Base-by-base conservation (phyloP, 2,113 vertebrate species). In the Rhynchomys soricoides region DNA sequence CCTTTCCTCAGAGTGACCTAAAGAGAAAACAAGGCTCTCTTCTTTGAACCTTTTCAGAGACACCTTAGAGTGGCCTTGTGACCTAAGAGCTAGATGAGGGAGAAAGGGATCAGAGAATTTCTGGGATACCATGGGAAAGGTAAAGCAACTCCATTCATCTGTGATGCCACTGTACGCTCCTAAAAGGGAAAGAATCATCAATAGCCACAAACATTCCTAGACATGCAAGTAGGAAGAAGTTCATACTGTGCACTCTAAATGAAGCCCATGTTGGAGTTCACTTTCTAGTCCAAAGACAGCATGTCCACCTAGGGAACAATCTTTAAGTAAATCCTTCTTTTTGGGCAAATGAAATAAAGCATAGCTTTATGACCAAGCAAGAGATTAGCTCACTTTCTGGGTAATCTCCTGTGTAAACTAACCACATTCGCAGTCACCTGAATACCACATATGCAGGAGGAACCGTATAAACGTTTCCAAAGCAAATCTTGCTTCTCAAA, bases 401-500 rank as follows among this genome's bases (percentile, higher is more conserved):
- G 83, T 55, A 90, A 11, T 37, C 81, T 74, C 64, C 48, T 29
- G 3, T 81, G 7, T 81, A 17, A 93, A 55, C 81, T 88, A 83
- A 73, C 48, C 45, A n/a, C 11, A 91, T 73, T 73, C 40, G 43
- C 31, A 22, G 1, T 83, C 9, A 77, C 71, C 40, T 88, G 57
- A 96, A 92, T 31, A 52, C 17, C 26, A 93, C 91, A 55, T n/a
- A 70, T 43, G 5, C 37, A 68, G 37, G 45, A 85, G 40, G 50
- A 88, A 89, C 52, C 45, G 29, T 8, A 24, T 62, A 92, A 81
- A 55, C 50, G 3, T 86, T 81, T 93, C 62, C 86, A 91, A 91
- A 94, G n/a, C 7, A 95, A 86, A 91, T n/a, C n/a, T 48, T 85
- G 55, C 50, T 31, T 86, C 17, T 91, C 73, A 93, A 71, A 86